Percentiles rank a stretch among this genome's conserved stretches.
phyloP scores from a whole-genome alignment of 2,113 vertebrate species.

The Tragelaphus buxtoni region DNA sequence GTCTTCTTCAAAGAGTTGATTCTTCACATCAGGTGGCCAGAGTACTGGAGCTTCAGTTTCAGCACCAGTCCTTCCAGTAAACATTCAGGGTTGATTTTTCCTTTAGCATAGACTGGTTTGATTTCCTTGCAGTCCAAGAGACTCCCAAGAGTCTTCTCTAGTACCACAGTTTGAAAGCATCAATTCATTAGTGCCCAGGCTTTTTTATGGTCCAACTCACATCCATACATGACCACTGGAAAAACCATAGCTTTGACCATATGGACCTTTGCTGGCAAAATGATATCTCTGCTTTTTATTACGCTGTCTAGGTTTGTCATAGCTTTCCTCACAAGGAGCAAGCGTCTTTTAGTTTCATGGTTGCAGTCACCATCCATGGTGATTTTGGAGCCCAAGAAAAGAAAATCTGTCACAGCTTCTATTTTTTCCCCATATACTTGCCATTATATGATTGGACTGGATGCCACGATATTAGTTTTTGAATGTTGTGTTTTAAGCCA shows the following conservation, averaged over 20 bases:
- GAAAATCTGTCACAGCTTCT: background rate
- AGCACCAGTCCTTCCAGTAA: background rate
- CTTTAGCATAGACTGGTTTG: background rate
- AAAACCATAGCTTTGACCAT: background rate
- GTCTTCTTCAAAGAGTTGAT: background rate
- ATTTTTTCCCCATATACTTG: background rate
- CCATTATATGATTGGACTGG: background rate
- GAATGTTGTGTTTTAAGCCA: background rate
- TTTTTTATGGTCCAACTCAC: background rate
- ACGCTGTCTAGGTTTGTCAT: background rate
- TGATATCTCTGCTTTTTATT: background rate
- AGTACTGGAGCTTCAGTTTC: background rate
- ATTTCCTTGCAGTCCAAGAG: background rate
- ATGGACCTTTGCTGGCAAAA: background rate
- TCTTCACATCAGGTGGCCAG: background rate
- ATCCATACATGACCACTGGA: background rate
- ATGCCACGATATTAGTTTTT: background rate
- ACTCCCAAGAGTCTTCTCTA: background rate
- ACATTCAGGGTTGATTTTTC: background rate
- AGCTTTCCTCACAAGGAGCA: background rate
- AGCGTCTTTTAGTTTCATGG: background rate
- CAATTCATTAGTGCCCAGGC: background rate
- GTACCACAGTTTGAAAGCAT: background rate
- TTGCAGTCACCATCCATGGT: background rate
- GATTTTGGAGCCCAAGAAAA: background rate